Evolutionary conservation across 2,888 invertebrate species (phyloP), one percentile per base, ranked within the genome.

Genomic region (Drosophila anomalipes): DNA sequence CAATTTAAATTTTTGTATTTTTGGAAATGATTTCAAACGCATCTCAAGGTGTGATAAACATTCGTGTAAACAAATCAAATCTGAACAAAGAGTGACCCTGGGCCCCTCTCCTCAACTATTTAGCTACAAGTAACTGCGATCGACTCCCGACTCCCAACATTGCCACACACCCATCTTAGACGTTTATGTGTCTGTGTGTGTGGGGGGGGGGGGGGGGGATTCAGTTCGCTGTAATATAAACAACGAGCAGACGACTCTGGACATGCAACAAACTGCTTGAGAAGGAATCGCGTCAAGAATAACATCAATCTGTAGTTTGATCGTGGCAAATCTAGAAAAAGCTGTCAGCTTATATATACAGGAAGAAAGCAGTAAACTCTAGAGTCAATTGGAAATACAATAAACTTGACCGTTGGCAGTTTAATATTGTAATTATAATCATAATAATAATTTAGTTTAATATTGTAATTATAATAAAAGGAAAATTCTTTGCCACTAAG

Each of bases 1-100:
- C 62, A 54, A 63, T 71, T 67, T 54, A 37, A 58, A 53, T 53
- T 66, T 56, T 66, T 69, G 67, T 86, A 86, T 86, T 89, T 86
- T 87, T 85, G 89, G 86, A 86, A 83, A 86, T 86, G 86, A 89
- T 89, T 87, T 89, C 89, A 82, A 86, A 86, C 89, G 85, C 84
- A 82, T 79, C 85, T 77, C 83, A 86, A 86, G 89, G 86, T 86
- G 86, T 74, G 89, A 89, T 89, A 89, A 86, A 86, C 87, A 89
- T 63, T 79, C 61, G 70, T 86, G 85, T 86, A 87, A 89, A 86
- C 89, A 86, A 86, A 86, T 86, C 86, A 86, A 65, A 66, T 33
- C 51, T 44, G 58, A 22, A 54, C n/a, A 14, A 37, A 32, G 37
- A 61, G 35, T 57, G 65, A 61, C 75, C 76, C 60, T 65, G 64